Evolutionary conservation across 1,140 invertebrate genomes (phyloP).

Genomic region (Cydia splendana): DNA sequence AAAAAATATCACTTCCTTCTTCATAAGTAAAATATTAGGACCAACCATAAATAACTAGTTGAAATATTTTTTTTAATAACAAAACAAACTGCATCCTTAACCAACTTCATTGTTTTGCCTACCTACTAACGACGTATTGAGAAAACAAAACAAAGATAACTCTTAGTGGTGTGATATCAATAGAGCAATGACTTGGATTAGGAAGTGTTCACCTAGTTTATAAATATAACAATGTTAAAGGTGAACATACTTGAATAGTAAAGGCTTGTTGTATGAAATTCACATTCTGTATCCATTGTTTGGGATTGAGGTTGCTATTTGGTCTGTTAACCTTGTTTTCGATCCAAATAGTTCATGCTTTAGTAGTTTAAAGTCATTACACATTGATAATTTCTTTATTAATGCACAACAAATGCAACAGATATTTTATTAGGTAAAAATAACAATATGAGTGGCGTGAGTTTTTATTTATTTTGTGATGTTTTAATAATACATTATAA

Average conservation of each 20-base stretch:
- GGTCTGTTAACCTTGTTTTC: conserved; percentile 3
- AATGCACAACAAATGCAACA: not conserved
- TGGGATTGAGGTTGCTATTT: not conserved
- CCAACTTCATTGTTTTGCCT: not conserved
- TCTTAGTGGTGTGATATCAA: too few relatives aligned
- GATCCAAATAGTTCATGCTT: not conserved
- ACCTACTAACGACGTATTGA: not conserved
- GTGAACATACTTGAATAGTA: not conserved
- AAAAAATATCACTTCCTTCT: too few relatives aligned
- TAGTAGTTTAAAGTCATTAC: not conserved
- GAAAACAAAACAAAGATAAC: conserved; percentile 4
- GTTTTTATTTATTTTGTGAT: not conserved
- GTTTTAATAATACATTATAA: not conserved
- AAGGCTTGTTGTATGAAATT: not conserved
- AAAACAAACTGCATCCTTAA: not conserved
- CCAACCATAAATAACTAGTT: not conserved
- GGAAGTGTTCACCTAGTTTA: not conserved
- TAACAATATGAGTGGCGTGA: too few relatives aligned
- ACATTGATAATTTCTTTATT: not conserved
- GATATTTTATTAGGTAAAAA: too few relatives aligned
- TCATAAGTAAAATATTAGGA: too few relatives aligned
- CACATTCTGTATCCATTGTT: not conserved
- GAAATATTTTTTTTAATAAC: not conserved
- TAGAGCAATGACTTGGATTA: conserved; percentile 10
- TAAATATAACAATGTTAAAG: not conserved